These are phyloP conservation scores for Otolemur garnettii DNA, from an alignment of 2,113 vertebrate genomes.

Conservation along the genomic window DNA sequence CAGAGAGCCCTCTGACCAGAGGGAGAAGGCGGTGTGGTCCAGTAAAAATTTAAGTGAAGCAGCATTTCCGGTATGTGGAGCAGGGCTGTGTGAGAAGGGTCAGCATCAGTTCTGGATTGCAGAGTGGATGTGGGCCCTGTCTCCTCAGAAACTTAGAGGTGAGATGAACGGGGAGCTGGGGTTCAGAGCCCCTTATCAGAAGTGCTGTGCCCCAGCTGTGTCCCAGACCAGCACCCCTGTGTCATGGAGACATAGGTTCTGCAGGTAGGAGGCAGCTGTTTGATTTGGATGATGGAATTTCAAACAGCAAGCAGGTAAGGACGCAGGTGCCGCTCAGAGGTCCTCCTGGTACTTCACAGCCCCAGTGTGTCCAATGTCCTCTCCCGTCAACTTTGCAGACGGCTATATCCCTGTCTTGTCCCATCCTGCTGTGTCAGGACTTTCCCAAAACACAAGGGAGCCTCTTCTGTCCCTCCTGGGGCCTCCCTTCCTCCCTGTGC, in stretches of 20 bases:
- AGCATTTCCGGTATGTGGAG: not conserved
- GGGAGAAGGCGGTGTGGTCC: not conserved
- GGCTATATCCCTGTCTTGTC: not conserved
- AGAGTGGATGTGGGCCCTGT: not conserved
- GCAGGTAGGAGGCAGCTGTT: not conserved
- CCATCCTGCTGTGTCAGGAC: not conserved
- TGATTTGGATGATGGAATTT: not conserved
- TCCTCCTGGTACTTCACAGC: not conserved
- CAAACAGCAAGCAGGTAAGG: not conserved
- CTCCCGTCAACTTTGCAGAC: not conserved
- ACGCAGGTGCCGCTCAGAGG: not conserved
- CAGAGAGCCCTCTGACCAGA: not conserved
- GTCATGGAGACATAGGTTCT: accelerated
- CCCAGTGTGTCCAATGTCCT: accelerated
- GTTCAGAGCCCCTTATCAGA: not conserved
- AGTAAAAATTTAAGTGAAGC: not conserved
- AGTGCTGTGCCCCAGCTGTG: not conserved
- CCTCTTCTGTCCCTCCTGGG: not conserved
- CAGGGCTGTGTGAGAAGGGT: not conserved
- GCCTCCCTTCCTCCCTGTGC: accelerated
- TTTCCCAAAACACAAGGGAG: not conserved
- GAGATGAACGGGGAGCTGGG: not conserved
- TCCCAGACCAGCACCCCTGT: not conserved
- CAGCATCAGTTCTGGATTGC: not conserved
- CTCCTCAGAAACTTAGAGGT: not conserved